A percentile compares a stretch with the other conserved stretches of the same genome.
Conservation (phyloP, 2,797 vertebrate genomes). For the Sebastes miniatus region DNA sequence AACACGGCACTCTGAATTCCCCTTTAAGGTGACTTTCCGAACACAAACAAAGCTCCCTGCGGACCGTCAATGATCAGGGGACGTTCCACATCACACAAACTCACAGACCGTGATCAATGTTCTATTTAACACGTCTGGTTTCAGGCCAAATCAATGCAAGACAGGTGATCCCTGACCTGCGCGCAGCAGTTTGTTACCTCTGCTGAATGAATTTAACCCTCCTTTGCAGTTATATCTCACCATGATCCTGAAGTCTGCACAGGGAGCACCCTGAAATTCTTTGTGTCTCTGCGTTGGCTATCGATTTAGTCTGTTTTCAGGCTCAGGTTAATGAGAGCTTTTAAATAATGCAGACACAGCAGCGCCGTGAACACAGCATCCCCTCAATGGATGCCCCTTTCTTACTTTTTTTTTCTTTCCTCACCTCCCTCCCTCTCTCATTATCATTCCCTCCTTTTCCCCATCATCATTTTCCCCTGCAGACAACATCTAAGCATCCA, state of each 20-base stretch:
- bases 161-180: conserved; percentile 42
- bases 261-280: conserved; percentile 32
- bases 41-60: conserved; percentile 19
- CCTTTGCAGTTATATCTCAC: conserved; percentile 40
- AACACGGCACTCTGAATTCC: neutral
- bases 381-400: neutral
- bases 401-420: neutral
- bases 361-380: conserved; percentile 7
- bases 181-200: conserved; percentile 36
- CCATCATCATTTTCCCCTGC: neutral
- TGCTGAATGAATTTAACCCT: conserved; percentile 47
- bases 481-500: conserved; percentile 23
- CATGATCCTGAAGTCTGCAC: conserved; percentile 14
- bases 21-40: conserved; percentile 26
- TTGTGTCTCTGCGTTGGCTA: conserved; percentile 47
- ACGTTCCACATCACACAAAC: conserved; percentile 25
- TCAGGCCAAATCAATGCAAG: conserved; percentile 48
- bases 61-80: conserved; percentile 6
- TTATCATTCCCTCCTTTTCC: neutral
- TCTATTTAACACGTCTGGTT: conserved; percentile 53
- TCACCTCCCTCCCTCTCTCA: neutral
- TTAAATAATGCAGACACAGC: conserved; percentile 78
- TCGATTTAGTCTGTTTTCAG: conserved; percentile 65
- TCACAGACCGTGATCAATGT: conserved; percentile 28
- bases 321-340: conserved; percentile 73